Conservation (phyloP, 2,113 vertebrate species). For the Amphiprion ocellaris region DNA sequence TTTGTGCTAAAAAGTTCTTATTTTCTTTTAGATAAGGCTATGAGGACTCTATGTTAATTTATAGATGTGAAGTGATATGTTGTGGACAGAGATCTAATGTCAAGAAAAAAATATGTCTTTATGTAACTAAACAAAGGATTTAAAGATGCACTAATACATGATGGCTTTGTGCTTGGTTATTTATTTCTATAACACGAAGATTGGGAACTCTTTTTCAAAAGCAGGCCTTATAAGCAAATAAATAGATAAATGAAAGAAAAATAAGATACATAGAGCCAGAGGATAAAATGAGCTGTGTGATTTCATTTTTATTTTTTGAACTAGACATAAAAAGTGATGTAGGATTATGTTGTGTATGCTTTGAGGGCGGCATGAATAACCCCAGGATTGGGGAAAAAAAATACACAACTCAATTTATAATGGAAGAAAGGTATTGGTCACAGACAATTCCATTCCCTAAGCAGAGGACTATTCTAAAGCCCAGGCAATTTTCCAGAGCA, state of each 20-base stretch:
- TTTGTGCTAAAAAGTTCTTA: constrained; percentile 15
- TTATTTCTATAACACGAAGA: constrained; percentile 5
- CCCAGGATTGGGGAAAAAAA: constrained; percentile 5
- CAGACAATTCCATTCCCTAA: constrained; percentile 59
- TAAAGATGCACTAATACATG: background rate
- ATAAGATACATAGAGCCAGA: constrained; percentile 4
- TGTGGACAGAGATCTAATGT: constrained; percentile 1
- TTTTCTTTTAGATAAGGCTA: constrained; percentile 7
- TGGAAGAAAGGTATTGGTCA: constrained; percentile 50
- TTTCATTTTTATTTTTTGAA: constrained; percentile 16
- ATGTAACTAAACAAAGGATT: background rate
- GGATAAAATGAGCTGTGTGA: constrained; percentile 28
- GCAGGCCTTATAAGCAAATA: background rate
- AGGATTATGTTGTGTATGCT: constrained; percentile 42
- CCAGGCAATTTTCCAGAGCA: constrained; percentile 72
- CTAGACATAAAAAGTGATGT: constrained; percentile 22
- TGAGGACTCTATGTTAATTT: constrained; percentile 36
- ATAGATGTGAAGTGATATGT: constrained; percentile 23
- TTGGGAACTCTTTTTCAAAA: background rate
- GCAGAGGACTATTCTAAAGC: constrained; percentile 59
- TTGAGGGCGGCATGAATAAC: constrained; percentile 44
- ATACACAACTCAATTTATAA: constrained; percentile 29
- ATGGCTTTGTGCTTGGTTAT: background rate
- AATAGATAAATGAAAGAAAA: constrained; percentile 5
- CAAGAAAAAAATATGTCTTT: background rate